phyloP scores from a whole-genome alignment of 2,797 vertebrate species.

The Liparis tanakae region DNA sequence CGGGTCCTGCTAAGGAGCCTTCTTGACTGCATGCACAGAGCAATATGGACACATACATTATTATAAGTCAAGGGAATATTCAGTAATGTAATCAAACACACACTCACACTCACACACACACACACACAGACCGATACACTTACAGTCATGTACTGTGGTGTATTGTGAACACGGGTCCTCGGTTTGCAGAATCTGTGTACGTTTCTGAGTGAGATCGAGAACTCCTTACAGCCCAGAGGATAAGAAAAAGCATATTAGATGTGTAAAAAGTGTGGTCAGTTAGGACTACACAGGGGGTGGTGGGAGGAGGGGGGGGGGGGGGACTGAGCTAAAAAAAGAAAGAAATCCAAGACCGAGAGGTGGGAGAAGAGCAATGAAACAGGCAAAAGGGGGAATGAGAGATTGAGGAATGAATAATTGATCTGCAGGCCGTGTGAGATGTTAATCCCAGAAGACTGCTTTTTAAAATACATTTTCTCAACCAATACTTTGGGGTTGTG shows the following conservation, averaged over 20 bases:
- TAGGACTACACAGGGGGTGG: background rate
- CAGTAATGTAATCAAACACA: background rate
- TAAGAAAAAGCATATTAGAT: slow-evolving; percentile 11
- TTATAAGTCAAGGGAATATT: background rate
- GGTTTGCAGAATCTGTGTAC: background rate
- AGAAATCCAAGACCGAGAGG: background rate
- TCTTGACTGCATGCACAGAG: background rate
- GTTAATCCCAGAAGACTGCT: slow-evolving; percentile 7
- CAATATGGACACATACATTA: background rate
- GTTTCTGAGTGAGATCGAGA: slow-evolving; percentile 5
- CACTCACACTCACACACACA: too few species aligned
- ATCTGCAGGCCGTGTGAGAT: slow-evolving; percentile 37
- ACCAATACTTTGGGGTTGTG: background rate
- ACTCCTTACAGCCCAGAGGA: slow-evolving; percentile 9
- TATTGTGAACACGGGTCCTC: too few species aligned
- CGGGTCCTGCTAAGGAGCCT: background rate
- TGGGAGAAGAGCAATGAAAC: slow-evolving; percentile 32
- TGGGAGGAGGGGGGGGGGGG: background rate
- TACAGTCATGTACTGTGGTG: too few species aligned
- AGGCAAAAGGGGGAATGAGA: slow-evolving; percentile 23
- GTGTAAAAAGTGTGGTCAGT: background rate
- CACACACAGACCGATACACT: too few species aligned
- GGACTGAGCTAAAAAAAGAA: background rate
- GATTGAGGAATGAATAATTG: slow-evolving; percentile 50
- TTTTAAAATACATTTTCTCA: background rate